Percentiles rank a stretch among this genome's conserved stretches.
Evolutionary conservation across 2,113 vertebrate species (phyloP).

Genomic region (Cyphomyrus discorhynchus): DNA sequence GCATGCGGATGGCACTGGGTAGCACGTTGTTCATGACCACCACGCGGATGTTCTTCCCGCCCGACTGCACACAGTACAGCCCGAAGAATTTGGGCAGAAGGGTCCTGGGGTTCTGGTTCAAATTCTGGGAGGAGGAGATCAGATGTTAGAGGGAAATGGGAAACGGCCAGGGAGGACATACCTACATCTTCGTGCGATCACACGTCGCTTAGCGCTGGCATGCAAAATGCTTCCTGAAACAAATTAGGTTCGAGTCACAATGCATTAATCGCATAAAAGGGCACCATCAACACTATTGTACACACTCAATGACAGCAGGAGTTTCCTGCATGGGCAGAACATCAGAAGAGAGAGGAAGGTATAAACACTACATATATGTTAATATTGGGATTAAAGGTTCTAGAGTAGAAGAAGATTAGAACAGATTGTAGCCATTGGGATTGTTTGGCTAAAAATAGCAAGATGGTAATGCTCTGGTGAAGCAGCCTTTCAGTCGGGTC

Average conservation of each 20-base stretch:
- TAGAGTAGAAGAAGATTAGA: background rate
- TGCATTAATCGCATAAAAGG: background rate
- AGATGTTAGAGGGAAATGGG: background rate
- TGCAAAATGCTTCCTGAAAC: background rate
- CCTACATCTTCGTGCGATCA: background rate
- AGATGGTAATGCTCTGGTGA: background rate
- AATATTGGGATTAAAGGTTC: background rate
- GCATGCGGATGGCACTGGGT: constrained; percentile 88
- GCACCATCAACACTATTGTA: background rate
- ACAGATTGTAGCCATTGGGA: background rate
- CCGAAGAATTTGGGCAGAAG: constrained; percentile 96
- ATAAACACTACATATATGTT: background rate
- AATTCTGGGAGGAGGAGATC: constrained; percentile 60
- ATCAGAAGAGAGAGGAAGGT: background rate
- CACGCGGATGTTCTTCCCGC: constrained; percentile 92
- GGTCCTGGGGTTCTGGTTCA: constrained; percentile 95
- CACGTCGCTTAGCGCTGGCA: background rate
- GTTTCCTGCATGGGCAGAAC: background rate
- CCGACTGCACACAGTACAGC: constrained; percentile 91
- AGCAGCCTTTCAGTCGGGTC: background rate
- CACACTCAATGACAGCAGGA: background rate
- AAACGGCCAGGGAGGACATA: no score
- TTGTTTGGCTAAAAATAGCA: background rate
- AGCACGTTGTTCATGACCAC: constrained; percentile 97
- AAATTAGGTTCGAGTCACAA: background rate